Base-by-base conservation (phyloP, 2,888 invertebrate species). In the Frankliniella intonsa region DNA sequence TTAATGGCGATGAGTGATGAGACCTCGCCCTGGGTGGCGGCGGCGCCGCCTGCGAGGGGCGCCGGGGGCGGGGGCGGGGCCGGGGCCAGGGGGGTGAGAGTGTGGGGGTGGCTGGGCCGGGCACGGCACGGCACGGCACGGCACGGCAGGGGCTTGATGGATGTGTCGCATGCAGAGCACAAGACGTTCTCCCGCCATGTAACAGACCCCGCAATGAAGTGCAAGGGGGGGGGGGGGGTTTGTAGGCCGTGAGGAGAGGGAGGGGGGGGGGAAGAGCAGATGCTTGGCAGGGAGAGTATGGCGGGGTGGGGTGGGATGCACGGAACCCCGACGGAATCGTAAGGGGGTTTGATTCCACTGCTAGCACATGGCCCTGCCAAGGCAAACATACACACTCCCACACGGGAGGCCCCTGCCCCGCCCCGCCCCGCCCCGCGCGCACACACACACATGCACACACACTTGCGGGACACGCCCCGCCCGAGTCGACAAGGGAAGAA, bases 1-100 rank as follows among this genome's bases (percentile, higher is more conserved):
- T 62, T 62, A 62, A 62, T 14, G 62, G 62, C 62, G 62, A 62
- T 62, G 62, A 62, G 62, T 62, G 62, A 62, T 62, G 62, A 62
- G 62, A 62, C 3, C 38, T 38, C 38, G 38, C 38, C 2, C 38
- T 38, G 38, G 38, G 62, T 62, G 62, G 62, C 62, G 55, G 1
- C 38, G 38, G 38, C 38, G 38, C 38, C 38, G 38, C 38, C 38
- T 38, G 38, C 55, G 7, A 55, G 55, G 55, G 17, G 62, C n/a
- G 62, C 62, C 55, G 17, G 62, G 62, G 55, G 55, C 5, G 55
- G 55, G 55, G 55, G 3, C 14, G 55, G 55, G 55, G 55, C 55
- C 12, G 17, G 55, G n/a, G 62, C 14, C 62, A 7, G 19, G 1
- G 62, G 19, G n/a, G 62, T 62, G 62, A 5, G 38, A 38, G 38